Base-by-base conservation (phyloP, 2,113 vertebrate genomes). In the Salvelinus sp. region DNA sequence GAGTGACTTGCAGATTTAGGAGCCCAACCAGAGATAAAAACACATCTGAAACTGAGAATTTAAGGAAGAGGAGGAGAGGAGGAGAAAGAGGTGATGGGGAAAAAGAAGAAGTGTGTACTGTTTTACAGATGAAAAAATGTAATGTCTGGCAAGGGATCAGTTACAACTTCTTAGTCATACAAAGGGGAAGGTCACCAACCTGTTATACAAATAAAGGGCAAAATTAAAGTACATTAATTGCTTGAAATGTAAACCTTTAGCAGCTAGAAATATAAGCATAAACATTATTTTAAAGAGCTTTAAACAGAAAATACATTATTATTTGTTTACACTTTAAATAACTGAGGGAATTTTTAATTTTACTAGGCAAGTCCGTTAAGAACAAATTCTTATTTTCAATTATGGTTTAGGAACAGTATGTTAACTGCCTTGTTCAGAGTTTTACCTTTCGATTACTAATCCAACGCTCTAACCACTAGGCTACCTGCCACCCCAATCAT, bases 241-340 rank as follows among this genome's bases (percentile, higher is more conserved):
- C 76, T 79, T 79, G 78, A 88, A 88, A 90, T 76, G 83, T 91
- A 90, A 92, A 88, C 89, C 79, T 88, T 82, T 76, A 80, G 83
- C 76, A 16, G 77, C 75, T 76, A 85, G 78, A 75, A 83, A 87
- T 83, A 88, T 88, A 6, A 6, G 5, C 86, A 80, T 83, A 87
- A 92, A 92, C 88, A 87, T 81, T 65, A 75, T 83, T 92, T 89
- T 86, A 91, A 91, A 90, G 86, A 88, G 85, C 89, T 92, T 92
- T 89, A 87, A 85, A 83, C 77, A 13, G 69, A 85, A 90, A 91
- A 91, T 83, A 90, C 74, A 91, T 90, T 88, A 89, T 77, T 72
- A 88, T 93, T 92, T 93, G 91, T 92, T 93, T 92, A 88, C 86
- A 83, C 86, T 89, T 81, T 85, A 86, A 66, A 90, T 89, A 84